phyloP scores from a whole-genome alignment of 2,888 invertebrate species.

The Microctonus hyperodae region DNA sequence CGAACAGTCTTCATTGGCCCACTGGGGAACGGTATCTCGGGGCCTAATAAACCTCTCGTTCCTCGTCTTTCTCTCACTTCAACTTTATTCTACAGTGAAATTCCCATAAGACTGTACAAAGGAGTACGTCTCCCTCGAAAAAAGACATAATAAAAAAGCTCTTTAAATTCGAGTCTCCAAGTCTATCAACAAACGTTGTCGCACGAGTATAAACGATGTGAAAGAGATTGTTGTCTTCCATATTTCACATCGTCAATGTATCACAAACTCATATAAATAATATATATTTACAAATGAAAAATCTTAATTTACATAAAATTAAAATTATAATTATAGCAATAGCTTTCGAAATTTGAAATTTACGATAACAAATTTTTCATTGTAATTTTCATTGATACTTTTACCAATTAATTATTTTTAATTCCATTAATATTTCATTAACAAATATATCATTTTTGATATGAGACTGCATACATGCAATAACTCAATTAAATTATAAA shows the following conservation, averaged over 20 bases:
- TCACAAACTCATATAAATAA: no score
- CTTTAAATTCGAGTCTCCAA: neutral
- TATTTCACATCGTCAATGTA: neutral
- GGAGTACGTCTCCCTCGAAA: neutral
- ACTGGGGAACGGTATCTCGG: constrained; percentile 35
- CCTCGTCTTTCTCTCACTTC: constrained; percentile 14
- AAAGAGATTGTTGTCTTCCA: neutral
- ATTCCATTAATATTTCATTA: no score
- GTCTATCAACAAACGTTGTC: neutral
- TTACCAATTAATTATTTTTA: no score
- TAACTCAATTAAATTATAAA: neutral
- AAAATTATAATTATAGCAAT: no score
- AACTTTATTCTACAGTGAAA: neutral
- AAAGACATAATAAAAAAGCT: neutral
- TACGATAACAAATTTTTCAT: no score
- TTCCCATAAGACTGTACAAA: constrained; percentile 8
- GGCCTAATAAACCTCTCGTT: constrained; percentile 40
- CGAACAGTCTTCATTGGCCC: constrained; percentile 39
- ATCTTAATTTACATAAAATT: no score
- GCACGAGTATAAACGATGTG: neutral
- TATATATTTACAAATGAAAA: no score
- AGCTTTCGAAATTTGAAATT: no score
- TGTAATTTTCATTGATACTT: no score
- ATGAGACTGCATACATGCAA: neutral
- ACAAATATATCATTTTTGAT: no score